These are phyloP conservation scores for Andrena trimmerana DNA, from an alignment of 2,888 invertebrate genomes.

Conservation along the genomic window DNA sequence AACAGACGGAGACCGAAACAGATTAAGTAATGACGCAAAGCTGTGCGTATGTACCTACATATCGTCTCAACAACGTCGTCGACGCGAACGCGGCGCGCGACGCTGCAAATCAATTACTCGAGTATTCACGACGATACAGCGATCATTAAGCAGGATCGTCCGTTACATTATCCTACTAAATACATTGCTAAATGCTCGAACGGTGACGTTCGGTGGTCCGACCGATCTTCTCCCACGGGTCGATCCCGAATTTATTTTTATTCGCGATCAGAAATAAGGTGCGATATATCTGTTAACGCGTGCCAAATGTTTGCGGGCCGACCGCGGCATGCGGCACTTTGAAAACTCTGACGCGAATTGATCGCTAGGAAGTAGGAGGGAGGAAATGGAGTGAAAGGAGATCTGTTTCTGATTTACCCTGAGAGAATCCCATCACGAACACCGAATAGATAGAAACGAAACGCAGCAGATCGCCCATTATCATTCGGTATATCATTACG, in stretches of 20 bases:
- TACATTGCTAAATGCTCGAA: not conserved
- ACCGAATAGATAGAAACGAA: constrained; percentile 99
- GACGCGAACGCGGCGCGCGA: not conserved
- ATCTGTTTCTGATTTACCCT: constrained; percentile 88
- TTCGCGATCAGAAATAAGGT: constrained; percentile 20
- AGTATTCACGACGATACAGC: too few species aligned
- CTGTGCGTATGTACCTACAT: not conserved
- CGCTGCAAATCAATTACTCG: constrained; percentile 6
- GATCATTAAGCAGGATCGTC: not conserved
- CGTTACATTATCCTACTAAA: not conserved
- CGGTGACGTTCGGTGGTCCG: not conserved
- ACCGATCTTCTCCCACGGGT: not conserved
- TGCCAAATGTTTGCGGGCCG: constrained; percentile 28
- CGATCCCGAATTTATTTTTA: constrained; percentile 33
- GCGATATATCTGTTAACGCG: constrained; percentile 22
- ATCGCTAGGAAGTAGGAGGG: not conserved
- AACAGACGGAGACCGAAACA: constrained; percentile 24
- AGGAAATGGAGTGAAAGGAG: not conserved
- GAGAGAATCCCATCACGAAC: constrained; percentile 98
- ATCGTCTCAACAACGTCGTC: not conserved
- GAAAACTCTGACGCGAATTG: not conserved
- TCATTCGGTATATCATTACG: constrained; percentile 99
- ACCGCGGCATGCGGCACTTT: not conserved
- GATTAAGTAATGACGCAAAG: constrained; percentile 51
- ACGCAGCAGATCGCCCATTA: constrained; percentile 97